Evolutionary conservation across 2,797 vertebrate species (phyloP).

Genomic region (Psittacula echo): DNA sequence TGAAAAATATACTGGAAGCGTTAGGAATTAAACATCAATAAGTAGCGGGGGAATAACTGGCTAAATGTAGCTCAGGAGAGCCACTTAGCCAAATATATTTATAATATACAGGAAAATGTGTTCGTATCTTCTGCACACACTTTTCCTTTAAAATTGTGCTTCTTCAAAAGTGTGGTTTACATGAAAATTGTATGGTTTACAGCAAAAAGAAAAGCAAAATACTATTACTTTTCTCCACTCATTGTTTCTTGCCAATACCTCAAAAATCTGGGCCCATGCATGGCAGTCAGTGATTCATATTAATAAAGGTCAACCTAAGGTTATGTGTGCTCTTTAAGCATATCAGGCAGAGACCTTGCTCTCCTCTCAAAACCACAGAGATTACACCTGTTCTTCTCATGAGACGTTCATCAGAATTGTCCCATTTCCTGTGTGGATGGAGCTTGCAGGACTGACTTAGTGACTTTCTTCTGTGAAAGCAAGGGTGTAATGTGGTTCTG

Average conservation of each 20-base stretch:
- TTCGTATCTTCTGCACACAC: background rate
- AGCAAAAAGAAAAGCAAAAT: background rate
- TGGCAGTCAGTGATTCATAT: slow-evolving; percentile 10
- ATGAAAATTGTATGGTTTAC: background rate
- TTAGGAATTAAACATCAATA: slow-evolving; percentile 14
- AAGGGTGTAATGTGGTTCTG: background rate
- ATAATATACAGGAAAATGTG: background rate
- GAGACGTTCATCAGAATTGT: background rate
- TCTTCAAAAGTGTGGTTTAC: slow-evolving; percentile 8
- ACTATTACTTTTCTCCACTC: slow-evolving; percentile 13
- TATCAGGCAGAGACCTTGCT: background rate
- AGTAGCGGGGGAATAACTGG: slow-evolving; percentile 1
- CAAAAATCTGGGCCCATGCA: background rate
- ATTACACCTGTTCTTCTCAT: background rate
- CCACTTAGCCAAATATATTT: background rate
- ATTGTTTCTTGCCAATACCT: slow-evolving; percentile 26
- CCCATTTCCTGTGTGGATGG: background rate
- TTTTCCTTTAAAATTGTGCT: slow-evolving; percentile 17
- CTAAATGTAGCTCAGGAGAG: slow-evolving; percentile 18
- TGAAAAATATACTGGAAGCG: slow-evolving; percentile 41
- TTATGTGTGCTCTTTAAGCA: background rate
- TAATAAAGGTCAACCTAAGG: background rate
- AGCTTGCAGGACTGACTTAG: background rate
- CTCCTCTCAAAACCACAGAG: background rate
- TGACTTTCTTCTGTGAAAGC: background rate